Conservation (phyloP, 2,888 invertebrate species). For the Yponomeuta malinellus region DNA sequence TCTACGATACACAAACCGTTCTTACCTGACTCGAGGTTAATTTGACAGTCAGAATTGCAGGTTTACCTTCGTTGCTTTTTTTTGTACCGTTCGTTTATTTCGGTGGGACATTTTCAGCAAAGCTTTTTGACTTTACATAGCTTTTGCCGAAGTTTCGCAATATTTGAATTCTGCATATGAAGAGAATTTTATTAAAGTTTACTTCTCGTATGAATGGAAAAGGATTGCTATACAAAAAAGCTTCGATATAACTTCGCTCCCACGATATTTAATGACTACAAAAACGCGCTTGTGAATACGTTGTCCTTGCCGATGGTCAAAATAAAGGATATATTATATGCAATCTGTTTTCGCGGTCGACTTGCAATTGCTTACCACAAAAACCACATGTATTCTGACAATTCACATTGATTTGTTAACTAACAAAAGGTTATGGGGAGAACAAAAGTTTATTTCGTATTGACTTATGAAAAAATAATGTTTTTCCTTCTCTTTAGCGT, state of each 20-base stretch:
- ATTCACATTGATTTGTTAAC: constrained; percentile 52
- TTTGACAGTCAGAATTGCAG: not conserved
- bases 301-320: constrained; percentile 6
- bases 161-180: too few species aligned
- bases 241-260: not conserved
- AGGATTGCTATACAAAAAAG: not conserved
- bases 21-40: constrained; percentile 5
- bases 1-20: constrained; percentile 18
- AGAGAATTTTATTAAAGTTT: too few species aligned
- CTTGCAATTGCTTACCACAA: constrained; percentile 28
- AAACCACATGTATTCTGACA: constrained; percentile 51
- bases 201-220: not conserved
- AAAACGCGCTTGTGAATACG: not conserved
- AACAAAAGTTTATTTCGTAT: too few species aligned
- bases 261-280: not conserved
- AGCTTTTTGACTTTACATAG: too few species aligned
- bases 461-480: not conserved
- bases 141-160: too few species aligned
- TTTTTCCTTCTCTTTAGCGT: not conserved
- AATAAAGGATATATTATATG: not conserved
- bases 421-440: not conserved
- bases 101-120: not conserved
- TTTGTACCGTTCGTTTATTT: not conserved
- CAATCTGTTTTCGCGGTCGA: constrained; percentile 9
- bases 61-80: not conserved